Percentiles rank a stretch among this genome's conserved stretches.
These are phyloP conservation scores for Rhagoletis zephyria DNA, from an alignment of 1,140 invertebrate species.

Conservation along the genomic window DNA sequence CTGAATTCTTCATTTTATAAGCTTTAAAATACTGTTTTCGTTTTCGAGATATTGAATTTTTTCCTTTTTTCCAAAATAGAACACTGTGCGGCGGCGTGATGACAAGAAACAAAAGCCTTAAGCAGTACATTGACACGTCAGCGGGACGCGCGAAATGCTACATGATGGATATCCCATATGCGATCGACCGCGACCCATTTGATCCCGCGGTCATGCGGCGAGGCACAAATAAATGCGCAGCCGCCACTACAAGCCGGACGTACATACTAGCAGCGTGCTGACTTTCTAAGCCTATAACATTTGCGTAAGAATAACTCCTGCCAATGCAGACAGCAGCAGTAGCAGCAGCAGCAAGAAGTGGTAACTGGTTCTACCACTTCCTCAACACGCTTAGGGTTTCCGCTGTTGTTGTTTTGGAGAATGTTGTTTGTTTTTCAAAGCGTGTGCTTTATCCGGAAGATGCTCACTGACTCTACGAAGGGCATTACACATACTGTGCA, in stretches of 20 bases:
- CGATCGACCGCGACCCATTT: background rate
- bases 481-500: no score
- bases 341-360: background rate
- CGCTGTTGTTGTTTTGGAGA: background rate
- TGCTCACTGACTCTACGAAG: background rate
- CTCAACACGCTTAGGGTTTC: background rate
- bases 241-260: constrained; percentile 25
- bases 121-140: background rate
- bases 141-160: background rate
- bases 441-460: constrained; percentile 21
- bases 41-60: no score
- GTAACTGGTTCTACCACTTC: constrained; percentile 23
- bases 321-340: background rate
- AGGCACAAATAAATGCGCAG: background rate
- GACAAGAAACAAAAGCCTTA: background rate
- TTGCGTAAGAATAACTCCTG: background rate
- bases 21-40: no score
- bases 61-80: no score
- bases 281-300: constrained; percentile 3
- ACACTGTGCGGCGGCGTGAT: background rate
- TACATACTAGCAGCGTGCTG: background rate
- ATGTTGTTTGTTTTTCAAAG: background rate
- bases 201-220: constrained; percentile 5
- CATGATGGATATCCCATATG: constrained; percentile 3
- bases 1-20: no score